Base-by-base conservation (phyloP, 2,888 invertebrate genomes). In the Steinernema carpocapsae region DNA sequence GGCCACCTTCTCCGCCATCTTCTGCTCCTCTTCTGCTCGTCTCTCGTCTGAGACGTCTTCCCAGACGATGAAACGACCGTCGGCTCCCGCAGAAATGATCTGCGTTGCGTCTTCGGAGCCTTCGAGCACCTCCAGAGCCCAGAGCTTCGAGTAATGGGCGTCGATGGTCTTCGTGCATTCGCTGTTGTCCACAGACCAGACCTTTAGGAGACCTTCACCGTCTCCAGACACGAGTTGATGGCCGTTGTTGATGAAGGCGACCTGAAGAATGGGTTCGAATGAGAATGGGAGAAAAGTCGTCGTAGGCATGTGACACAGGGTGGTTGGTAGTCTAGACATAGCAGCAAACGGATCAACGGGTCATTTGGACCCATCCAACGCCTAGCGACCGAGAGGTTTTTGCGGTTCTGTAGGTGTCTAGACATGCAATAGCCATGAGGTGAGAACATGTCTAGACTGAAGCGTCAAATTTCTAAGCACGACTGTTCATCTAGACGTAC, bases 181-280 rank as follows among this genome's bases (percentile, higher is more conserved):
- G 46, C 93, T 94, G 4, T 92, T 92, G 89, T 95, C 95, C 22
- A 97, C 91, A 82, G 92, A 93, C 94, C 97, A 97, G 22, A 97
- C 88, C 89, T 97, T 97, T 0, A 99, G 86, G 37, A 97, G 90
- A 7, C 97, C 97, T 0, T 82, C 82, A 42, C 82, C 80, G 90
- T 97, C 97, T 17, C 93, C 93, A 19, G 85, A 83, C 17, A 87
- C 51, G 43, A 87, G 52, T 56, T 87, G 85, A 12, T 51, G 74
- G 64, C 83, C 85, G 42, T 82, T 82, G 70, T 83, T 80, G 32
- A 87, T 70, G 73, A 83, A 85, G 0, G 76, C n/a, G 10, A 84
- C 79, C 82, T 83, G 59, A 32, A 78, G 42, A 37, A 22, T 24
- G 3, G 1, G n/a, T n/a, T 71, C 10, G 59, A 71, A 32, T 42